phyloP scores from a whole-genome alignment of 2,113 vertebrate genomes.

The Scomber japonicus region DNA sequence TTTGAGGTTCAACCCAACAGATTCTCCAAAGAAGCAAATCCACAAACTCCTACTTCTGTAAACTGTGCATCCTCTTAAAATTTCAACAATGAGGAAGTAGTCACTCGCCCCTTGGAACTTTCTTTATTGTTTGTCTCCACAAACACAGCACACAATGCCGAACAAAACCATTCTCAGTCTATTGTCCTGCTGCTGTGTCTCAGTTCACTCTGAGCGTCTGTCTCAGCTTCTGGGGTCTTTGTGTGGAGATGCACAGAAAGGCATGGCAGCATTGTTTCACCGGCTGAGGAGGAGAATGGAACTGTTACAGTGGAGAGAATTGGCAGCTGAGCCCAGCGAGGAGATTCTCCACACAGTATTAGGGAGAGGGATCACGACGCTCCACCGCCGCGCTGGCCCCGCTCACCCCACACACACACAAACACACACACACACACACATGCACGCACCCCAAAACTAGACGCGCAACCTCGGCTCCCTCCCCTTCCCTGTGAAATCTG shows the following conservation, averaged over 20 bases:
- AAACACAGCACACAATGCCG: slow-evolving; percentile 71
- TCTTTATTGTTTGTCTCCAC: slow-evolving; percentile 74
- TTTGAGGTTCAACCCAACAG: slow-evolving; percentile 2
- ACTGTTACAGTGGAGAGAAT: slow-evolving; percentile 76
- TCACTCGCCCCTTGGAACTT: slow-evolving; percentile 69
- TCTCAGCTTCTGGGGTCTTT: slow-evolving; percentile 76
- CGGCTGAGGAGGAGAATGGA: slow-evolving; percentile 79
- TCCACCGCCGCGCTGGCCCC: slow-evolving; percentile 60
- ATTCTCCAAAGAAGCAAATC: slow-evolving; percentile 31
- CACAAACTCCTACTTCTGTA: slow-evolving; percentile 23
- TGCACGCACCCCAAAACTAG: slow-evolving; percentile 32
- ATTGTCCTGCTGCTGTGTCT: slow-evolving; percentile 76
- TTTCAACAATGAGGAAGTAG: slow-evolving; percentile 65
- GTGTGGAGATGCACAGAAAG: slow-evolving; percentile 72
- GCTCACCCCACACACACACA: slow-evolving; percentile 30
- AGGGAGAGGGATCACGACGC: slow-evolving; percentile 73
- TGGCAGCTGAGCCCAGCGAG: slow-evolving; percentile 81
- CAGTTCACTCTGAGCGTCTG: slow-evolving; percentile 75
- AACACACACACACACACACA: slow-evolving; percentile 39
- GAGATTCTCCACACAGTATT: slow-evolving; percentile 83
- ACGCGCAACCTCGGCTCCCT: slow-evolving; percentile 49
- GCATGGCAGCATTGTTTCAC: slow-evolving; percentile 75
- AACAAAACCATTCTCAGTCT: slow-evolving; percentile 75
- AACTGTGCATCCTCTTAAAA: slow-evolving; percentile 70
- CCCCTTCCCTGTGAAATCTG: slow-evolving; percentile 82